phyloP scores from a whole-genome alignment of 2,888 invertebrate species.

The Monopis laevigella region DNA sequence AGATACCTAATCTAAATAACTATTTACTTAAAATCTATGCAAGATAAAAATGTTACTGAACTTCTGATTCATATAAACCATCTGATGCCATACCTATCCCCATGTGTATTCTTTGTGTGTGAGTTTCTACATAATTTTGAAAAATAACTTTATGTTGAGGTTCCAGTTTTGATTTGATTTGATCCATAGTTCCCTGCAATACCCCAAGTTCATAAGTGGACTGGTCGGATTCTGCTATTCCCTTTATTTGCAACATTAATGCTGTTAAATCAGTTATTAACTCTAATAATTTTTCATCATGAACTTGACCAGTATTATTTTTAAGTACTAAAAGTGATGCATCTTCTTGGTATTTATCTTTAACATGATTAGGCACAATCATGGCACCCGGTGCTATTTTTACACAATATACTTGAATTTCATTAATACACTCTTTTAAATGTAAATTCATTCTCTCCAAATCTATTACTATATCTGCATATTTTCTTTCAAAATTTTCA shows the following conservation, averaged over 20 bases:
- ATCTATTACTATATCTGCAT: conserved; percentile 88
- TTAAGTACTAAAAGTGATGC: conserved; percentile 82
- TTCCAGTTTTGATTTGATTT: conserved; percentile 83
- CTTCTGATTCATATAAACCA: not conserved
- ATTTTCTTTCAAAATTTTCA: conserved; percentile 90
- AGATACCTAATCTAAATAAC: too few species aligned
- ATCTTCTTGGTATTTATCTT: conserved; percentile 88
- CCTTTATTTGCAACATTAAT: conserved; percentile 88
- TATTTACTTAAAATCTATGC: too few species aligned
- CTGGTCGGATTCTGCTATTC: conserved; percentile 78
- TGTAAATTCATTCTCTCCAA: conserved; percentile 92
- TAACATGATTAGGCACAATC: conserved; percentile 87
- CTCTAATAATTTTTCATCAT: conserved; percentile 72
- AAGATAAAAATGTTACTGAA: not conserved
- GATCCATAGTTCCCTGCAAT: conserved; percentile 89
- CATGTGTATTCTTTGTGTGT: conserved; percentile 88
- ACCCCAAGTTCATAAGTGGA: conserved; percentile 92
- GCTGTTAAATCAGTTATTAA: conserved; percentile 90
- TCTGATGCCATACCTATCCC: conserved; percentile 66
- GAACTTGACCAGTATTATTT: conserved; percentile 70
- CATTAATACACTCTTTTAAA: conserved; percentile 84
- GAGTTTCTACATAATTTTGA: conserved; percentile 90
- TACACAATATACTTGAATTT: conserved; percentile 84
- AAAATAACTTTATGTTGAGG: conserved; percentile 80
- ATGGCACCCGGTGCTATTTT: conserved; percentile 91